These are phyloP conservation scores for Candidula unifasciata DNA, from an alignment of 2,888 invertebrate genomes.

Conservation along the genomic window DNA sequence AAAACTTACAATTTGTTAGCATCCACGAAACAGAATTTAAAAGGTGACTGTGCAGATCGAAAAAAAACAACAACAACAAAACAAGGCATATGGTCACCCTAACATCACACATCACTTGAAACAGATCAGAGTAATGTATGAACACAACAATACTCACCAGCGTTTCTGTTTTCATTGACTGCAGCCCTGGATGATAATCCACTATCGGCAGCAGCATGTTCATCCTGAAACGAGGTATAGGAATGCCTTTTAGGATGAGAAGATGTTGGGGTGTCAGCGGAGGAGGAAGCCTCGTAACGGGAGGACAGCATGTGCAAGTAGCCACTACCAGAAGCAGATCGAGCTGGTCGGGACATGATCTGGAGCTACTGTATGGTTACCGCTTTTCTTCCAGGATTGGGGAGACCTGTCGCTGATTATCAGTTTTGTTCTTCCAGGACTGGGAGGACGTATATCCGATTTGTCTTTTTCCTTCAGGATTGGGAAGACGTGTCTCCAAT, in stretches of 20 bases:
- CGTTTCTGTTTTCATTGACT: slow-evolving; percentile 16
- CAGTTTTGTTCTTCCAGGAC: neutral
- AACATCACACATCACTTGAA: too few relatives aligned
- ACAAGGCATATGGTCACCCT: too few relatives aligned
- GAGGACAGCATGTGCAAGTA: slow-evolving; percentile 45
- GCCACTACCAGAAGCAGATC: slow-evolving; percentile 44
- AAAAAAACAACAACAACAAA: too few relatives aligned
- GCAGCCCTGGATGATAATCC: neutral
- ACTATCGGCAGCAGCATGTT: slow-evolving; percentile 29
- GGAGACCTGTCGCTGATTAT: neutral
- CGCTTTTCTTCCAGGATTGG: neutral
- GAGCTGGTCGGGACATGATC: slow-evolving; percentile 2
- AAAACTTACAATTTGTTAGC: too few relatives aligned
- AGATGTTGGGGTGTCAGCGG: neutral
- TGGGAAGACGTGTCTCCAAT: too few relatives aligned
- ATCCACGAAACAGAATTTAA: too few relatives aligned
- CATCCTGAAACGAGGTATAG: slow-evolving; percentile 50
- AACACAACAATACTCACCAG: slow-evolving; percentile 38
- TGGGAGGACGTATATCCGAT: too few relatives aligned
- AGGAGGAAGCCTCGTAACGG: slow-evolving; percentile 25
- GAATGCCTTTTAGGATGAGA: slow-evolving; percentile 34
- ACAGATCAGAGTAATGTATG: too few relatives aligned
- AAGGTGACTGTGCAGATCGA: too few relatives aligned
- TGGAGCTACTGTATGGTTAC: neutral
- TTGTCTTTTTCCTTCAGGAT: too few relatives aligned